These are phyloP conservation scores for Charadrius vociferus DNA, from an alignment of 2,113 vertebrate species.

Conservation along the genomic window DNA sequence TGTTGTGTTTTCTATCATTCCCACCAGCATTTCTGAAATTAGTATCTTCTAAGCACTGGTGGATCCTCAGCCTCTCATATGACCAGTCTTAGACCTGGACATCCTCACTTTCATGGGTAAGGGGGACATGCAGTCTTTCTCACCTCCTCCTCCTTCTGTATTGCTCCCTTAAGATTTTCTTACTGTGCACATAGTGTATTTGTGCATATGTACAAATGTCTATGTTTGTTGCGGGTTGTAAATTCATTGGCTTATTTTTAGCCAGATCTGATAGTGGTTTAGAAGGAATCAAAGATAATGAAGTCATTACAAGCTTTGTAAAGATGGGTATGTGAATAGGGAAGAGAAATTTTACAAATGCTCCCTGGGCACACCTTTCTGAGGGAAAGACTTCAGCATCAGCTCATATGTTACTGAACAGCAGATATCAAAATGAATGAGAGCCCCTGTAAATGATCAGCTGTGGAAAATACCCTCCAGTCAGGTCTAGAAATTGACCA, in stretches of 20 bases:
- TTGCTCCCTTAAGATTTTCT: neutral
- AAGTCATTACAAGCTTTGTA: neutral
- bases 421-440: neutral
- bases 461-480: neutral
- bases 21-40: neutral
- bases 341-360: neutral
- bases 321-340: neutral
- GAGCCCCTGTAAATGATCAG: neutral
- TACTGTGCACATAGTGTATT: neutral
- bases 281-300: neutral
- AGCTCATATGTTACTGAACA: neutral
- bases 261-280: neutral
- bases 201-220: neutral
- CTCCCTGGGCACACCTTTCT: neutral
- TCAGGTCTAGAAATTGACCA: neutral
- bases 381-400: neutral
- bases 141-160: neutral
- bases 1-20: neutral
- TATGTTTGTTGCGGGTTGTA: neutral
- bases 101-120: neutral
- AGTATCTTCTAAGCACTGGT: neutral
- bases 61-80: neutral
- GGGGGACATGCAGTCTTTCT: neutral
- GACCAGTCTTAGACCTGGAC: neutral
- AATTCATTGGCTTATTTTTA: neutral